Percentiles rank a stretch among this genome's conserved stretches.
Evolutionary conservation across 2,113 vertebrate genomes (phyloP).

Genomic region (Donacobius atricapilla): DNA sequence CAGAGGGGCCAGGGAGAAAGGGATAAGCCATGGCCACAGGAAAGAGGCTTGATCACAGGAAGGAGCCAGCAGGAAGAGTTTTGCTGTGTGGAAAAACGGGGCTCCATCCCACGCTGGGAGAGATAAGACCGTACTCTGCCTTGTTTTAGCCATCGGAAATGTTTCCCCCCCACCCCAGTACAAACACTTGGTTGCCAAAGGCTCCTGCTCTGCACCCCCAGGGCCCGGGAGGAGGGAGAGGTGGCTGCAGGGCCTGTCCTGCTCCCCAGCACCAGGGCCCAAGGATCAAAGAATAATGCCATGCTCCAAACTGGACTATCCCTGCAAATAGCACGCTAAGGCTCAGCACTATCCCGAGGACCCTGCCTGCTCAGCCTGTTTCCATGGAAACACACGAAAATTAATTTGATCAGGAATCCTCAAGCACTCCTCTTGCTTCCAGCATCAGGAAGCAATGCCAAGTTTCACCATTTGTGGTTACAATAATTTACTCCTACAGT

Average conservation of each 20-base stretch:
- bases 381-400: not conserved
- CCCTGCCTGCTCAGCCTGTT: not conserved
- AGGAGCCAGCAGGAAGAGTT: not conserved
- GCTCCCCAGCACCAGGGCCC: not conserved
- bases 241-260: not conserved
- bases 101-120: not conserved
- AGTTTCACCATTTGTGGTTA: not conserved
- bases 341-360: not conserved
- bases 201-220: not conserved
- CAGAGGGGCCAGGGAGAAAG: rapidly evolving
- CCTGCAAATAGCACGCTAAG: rapidly evolving
- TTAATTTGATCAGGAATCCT: not conserved
- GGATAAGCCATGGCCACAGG: not conserved
- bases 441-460: not conserved
- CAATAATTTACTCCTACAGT: not conserved
- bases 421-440: not conserved
- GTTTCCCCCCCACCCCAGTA: not conserved
- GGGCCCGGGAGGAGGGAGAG: not conserved
- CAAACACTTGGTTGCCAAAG: not conserved
- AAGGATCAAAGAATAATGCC: not conserved
- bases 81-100: rapidly evolving
- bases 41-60: not conserved
- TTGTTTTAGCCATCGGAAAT: not conserved
- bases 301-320: not conserved
- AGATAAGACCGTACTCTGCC: not conserved